Base-by-base conservation (phyloP, 2,113 vertebrate species). In the Paramormyrops kingsleyae region DNA sequence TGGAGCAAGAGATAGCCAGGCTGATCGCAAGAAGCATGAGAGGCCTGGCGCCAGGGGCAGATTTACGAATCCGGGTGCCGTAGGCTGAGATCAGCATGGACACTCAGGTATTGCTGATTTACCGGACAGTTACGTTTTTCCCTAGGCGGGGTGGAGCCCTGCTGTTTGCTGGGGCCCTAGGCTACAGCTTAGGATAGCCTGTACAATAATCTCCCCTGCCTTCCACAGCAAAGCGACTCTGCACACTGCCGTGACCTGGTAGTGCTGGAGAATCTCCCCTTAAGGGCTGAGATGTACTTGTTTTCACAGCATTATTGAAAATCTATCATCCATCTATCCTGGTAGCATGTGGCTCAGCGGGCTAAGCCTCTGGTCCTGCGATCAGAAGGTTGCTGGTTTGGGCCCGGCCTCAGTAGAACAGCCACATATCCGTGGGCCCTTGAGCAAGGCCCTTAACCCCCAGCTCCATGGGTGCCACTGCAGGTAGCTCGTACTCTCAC, bases 1-100 rank as follows among this genome's bases (percentile, higher is more conserved):
- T 99, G 93, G 52, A 62, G 91, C 83, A 83, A 53, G 62, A 83
- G 90, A 91, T 92, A 95, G 95, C 91, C 93, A 66, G 93, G 94
- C 95, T 94, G 95, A 31, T 17, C 0, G 42, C 19, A 50, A 87
- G 24, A n/a, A 24, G 12, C 46, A 13, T 5, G 5, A 50, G 21
- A 86, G 2, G 12, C 42, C 46, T 15, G 12, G 10, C 0, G 35
- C 77, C 42, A 19, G 13, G 15, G 19, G 15, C 15, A 5, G 35
- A 83, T 44, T 39, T 21, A 39, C 15, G 19, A 9, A 44, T 44
- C 77, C 3, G 5, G 5, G 9, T 8, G 77, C 77, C 27, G 9
- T 70, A 70, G 27, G 4, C 62, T 70, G 62, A 70, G 62, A 70
- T 13, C 10, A 70, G n/a, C 27, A 70, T 27, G 10, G 27, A 70